Evolutionary conservation across 2,888 invertebrate genomes (phyloP), one percentile per base, ranked within the genome.

Genomic region (Pediacus dermestoides): DNA sequence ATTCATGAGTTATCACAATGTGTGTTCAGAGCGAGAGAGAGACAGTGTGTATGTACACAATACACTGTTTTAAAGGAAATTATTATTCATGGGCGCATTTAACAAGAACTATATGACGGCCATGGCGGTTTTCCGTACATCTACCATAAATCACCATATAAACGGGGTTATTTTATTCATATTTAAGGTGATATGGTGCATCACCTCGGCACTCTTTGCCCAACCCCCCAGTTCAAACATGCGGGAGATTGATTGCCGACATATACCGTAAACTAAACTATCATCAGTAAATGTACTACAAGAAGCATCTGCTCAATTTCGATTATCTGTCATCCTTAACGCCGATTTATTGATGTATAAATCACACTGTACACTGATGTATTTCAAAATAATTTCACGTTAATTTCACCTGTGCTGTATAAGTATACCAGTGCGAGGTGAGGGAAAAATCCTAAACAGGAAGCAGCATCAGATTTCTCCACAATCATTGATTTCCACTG

Each of bases 261-360:
- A 28, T 28, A 28, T 25, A 6, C 4, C 9, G 10, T 11, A 25
- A 26, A 26, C 26, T 7, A 28, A 13, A 12, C 7, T n/a, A 28
- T 18, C 21, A 18, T 18, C 28, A 28, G 7, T 7, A 10, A 28
- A 28, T 9, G 10, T 11, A 9, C 28, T 28, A 13, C 28, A 28
- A 35, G 34, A 30, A 39, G 34, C 39, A 39, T 39, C 39, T 39
- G 39, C 34, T 39, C 16, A 7, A 16, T 34, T 39, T 39, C 39
- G 39, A 39, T 39, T 39, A 34, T 22, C 39, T 28, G 39, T 39
- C 39, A 26, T 16, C 22, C 22, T 28, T 28, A 28, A 26, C 14
- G 16, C n/a, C 23, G 30, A 39, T 39, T 39, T 39, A 39, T 39
- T 28, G 39, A 39, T 39, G 34, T 27, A 39, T 39, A 39, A 39